Base-by-base conservation (phyloP, 2,888 invertebrate species). In the Sminthurinus aureus region DNA sequence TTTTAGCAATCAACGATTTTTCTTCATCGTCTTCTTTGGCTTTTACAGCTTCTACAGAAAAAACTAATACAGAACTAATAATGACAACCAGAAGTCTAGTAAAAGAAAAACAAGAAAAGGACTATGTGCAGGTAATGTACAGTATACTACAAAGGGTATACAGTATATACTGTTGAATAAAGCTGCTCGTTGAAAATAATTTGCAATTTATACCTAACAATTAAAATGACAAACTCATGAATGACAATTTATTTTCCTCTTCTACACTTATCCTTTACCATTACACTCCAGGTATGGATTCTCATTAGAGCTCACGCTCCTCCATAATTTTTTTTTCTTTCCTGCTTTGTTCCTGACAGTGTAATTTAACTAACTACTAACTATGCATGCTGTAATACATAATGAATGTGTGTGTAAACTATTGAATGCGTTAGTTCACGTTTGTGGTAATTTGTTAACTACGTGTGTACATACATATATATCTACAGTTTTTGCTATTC, bases 211-310 rank as follows among this genome's bases (percentile, higher is more conserved):
- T 73, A 73, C n/a, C 75, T 15, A 22, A 38, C 15, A 20, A 69
- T 69, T 75, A 13, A 18, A 24, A 66, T 78, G 78, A 78, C 78
- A 78, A 78, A 78, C 64, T 78, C 78, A 64, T 78, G 78, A 78
- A 78, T 78, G 78, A 78, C 78, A 78, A 78, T 78, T 77, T 77
- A 58, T 13, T 64, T 77, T 13, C 77, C 20, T 77, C 64, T 77
- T 64, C 24, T 20, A 67, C n/a, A 64, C 64, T 18, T n/a, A 64
- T 0, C 15, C 2, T 18, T 64, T n/a, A 11, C n/a, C 67, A 69
- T 69, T 69, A 69, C n/a, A 69, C n/a, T 69, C 67, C 58, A 58
- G 58, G 58, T 58, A 58, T 18, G 38, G n/a, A n/a, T 64, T n/a
- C 67, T 69, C 18, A 20, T 20, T n/a, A 69, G 13, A n/a, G n/a